phyloP scores from a whole-genome alignment of 2,113 vertebrate genomes.

The Mellivora capensis region DNA sequence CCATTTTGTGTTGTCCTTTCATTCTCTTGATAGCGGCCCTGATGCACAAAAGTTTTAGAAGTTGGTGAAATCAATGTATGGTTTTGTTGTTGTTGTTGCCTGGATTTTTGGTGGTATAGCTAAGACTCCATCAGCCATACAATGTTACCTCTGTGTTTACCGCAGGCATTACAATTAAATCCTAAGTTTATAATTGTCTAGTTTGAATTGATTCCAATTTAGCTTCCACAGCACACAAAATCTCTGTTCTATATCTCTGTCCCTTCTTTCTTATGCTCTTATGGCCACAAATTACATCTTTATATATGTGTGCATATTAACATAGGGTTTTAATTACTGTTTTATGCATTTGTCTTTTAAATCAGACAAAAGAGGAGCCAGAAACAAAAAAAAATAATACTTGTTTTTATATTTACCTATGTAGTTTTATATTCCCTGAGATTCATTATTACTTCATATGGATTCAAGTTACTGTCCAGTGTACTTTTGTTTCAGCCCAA shows the following conservation, averaged over 20 bases:
- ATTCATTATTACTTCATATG: neutral
- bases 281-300: neutral
- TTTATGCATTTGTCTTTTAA: neutral
- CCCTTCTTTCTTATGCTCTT: neutral
- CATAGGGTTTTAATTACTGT: neutral
- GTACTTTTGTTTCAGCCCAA: neutral
- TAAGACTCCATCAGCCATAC: neutral
- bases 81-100: neutral
- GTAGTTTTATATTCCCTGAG: neutral
- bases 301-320: neutral
- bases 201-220: neutral
- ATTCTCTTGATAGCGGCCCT: neutral
- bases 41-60: neutral
- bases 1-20: neutral
- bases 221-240: neutral
- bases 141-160: neutral
- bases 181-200: neutral
- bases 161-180: neutral
- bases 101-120: neutral
- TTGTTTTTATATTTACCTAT: neutral
- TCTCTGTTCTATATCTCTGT: neutral
- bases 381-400: neutral
- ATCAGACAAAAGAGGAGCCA: neutral
- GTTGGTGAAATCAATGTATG: neutral
- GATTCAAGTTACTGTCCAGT: neutral